phyloP scores from a whole-genome alignment of 1,140 invertebrate genomes.

The Brachionus manjavacas region DNA sequence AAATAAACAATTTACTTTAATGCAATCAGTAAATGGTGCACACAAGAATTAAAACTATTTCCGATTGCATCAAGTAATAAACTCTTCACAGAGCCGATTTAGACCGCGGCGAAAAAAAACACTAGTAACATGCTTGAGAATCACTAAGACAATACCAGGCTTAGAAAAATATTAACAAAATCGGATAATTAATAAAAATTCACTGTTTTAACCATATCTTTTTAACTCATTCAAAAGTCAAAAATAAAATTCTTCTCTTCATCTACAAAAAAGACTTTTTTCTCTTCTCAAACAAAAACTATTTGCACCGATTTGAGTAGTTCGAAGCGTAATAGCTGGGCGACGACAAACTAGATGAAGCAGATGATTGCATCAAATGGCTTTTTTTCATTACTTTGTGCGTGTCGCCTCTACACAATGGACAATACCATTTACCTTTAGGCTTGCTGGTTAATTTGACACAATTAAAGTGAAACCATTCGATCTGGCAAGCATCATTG shows the following conservation, averaged over 20 bases:
- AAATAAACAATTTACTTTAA: not conserved
- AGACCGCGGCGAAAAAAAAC: not conserved
- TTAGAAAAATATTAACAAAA: not conserved
- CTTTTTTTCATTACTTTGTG: conserved; percentile 41
- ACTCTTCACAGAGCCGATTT: not conserved
- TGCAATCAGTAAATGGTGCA: not conserved
- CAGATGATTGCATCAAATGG: not conserved
- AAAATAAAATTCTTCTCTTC: not conserved
- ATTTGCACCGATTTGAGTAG: not conserved
- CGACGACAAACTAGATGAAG: conserved; percentile 5
- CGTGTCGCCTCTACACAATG: conserved; percentile 56
- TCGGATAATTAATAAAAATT: not conserved
- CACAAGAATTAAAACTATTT: not conserved
- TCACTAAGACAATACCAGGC: not conserved
- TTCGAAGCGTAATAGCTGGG: not conserved
- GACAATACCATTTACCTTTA: conserved; percentile 59
- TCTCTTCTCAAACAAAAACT: not conserved
- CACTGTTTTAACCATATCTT: not conserved
- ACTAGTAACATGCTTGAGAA: not conserved
- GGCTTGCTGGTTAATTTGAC: conserved; percentile 56
- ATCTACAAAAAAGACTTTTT: not conserved
- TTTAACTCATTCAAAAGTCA: not conserved
- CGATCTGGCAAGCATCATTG: conserved; percentile 51
- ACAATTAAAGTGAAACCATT: conserved; percentile 60
- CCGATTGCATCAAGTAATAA: not conserved